Conservation (phyloP, 2,797 vertebrate species). For the Neopelma chrysocephalum region DNA sequence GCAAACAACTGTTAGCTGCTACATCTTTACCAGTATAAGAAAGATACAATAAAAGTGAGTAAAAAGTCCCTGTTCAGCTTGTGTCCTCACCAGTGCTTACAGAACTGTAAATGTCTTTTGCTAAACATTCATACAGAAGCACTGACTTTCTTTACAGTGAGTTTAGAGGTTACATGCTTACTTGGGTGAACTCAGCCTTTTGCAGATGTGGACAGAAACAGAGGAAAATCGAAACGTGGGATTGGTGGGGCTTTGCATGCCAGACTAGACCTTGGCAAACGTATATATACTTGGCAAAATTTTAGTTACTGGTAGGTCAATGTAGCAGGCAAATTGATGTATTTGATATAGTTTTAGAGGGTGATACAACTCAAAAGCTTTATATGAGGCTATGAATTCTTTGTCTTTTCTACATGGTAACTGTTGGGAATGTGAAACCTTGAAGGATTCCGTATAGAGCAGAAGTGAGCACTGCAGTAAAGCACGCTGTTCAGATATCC, state of each 20-base stretch:
- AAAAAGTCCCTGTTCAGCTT: neutral
- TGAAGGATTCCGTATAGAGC: neutral
- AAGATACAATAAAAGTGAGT: fast-evolving
- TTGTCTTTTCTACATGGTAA: neutral
- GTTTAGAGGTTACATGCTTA: neutral
- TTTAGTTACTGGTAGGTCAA: neutral
- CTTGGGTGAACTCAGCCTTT: neutral
- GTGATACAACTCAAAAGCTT: neutral
- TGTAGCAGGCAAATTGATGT: neutral
- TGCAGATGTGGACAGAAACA: neutral
- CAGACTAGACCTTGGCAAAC: neutral
- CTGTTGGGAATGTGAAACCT: neutral
- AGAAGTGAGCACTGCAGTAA: neutral
- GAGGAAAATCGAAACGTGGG: neutral
- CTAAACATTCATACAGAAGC: neutral
- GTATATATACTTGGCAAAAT: neutral
- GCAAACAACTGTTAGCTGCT: neutral
- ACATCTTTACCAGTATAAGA: neutral
- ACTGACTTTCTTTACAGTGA: neutral
- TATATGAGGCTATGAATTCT: neutral
- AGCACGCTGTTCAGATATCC: neutral
- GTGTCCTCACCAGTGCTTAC: neutral
- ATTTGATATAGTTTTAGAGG: neutral
- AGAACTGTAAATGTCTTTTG: neutral
- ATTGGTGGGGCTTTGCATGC: neutral